Conservation (phyloP, 2,113 vertebrate genomes). For the Polyodon spathula region DNA sequence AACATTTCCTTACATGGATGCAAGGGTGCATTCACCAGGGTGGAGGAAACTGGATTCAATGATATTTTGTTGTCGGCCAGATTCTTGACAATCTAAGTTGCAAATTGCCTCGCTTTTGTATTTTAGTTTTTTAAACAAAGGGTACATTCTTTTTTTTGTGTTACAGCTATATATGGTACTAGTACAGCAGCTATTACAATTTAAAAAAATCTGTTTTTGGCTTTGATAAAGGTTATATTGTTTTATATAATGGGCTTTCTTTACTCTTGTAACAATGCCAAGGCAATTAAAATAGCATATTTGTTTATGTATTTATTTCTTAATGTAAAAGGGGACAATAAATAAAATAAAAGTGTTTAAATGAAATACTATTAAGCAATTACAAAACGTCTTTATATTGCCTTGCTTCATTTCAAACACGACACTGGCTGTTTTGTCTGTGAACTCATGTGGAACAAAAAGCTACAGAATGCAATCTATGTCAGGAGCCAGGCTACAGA, state of each 20-base stretch:
- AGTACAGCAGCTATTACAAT: too few relatives aligned
- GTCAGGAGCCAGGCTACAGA: slow-evolving; percentile 66
- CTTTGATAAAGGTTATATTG: background rate
- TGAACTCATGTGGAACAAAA: slow-evolving; percentile 76
- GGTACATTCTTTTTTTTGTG: too few relatives aligned
- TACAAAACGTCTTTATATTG: slow-evolving; percentile 68
- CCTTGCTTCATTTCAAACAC: slow-evolving; percentile 71
- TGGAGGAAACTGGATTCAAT: too few relatives aligned
- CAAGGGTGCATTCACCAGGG: too few relatives aligned
- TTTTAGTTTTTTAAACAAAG: too few relatives aligned
- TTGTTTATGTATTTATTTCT: too few relatives aligned
- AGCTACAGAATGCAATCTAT: slow-evolving; percentile 77
- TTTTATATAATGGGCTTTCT: background rate
- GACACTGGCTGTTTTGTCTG: slow-evolving; percentile 69
- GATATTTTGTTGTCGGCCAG: too few relatives aligned
- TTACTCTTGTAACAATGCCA: background rate
- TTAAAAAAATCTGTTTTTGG: too few relatives aligned
- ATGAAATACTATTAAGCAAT: slow-evolving; percentile 67
- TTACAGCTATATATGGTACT: too few relatives aligned
- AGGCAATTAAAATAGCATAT: background rate
- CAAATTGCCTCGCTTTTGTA: too few relatives aligned
- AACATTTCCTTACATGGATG: background rate
- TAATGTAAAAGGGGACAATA: slow-evolving; percentile 2
- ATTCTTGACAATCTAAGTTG: too few relatives aligned
- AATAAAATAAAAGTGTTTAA: slow-evolving; percentile 52